Percentiles rank a stretch among this genome's conserved stretches.
Evolutionary conservation across 1,140 invertebrate species (phyloP).

Genomic region (Steinernema feltiae): DNA sequence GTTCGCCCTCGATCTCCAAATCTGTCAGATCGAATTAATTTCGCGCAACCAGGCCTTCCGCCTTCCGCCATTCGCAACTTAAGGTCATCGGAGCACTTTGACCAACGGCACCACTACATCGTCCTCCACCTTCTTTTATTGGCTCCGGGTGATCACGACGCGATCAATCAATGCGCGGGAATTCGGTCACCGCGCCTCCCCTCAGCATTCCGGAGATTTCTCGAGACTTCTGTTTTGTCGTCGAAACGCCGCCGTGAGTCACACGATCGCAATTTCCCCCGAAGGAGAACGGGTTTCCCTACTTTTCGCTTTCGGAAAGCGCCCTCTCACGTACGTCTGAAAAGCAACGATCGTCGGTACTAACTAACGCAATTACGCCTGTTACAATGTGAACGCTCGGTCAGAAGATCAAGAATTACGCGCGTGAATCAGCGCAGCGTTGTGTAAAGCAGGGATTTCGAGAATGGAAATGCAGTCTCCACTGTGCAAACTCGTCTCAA

Average conservation of each 20-base stretch:
- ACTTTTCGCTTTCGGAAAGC: background rate
- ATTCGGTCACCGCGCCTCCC: constrained; percentile 12
- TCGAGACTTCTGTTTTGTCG: background rate
- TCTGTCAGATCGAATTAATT: constrained; percentile 2
- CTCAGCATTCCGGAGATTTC: background rate
- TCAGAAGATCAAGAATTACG: too few relatives aligned
- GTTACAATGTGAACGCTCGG: too few relatives aligned
- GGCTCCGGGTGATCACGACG: background rate
- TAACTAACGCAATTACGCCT: background rate
- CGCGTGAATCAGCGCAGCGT: too few relatives aligned
- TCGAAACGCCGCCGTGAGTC: constrained; percentile 5
- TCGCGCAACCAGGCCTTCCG: background rate
- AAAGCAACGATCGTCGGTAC: too few relatives aligned
- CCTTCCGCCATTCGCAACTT: too few relatives aligned
- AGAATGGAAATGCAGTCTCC: too few relatives aligned
- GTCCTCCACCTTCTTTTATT: too few relatives aligned
- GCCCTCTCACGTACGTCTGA: background rate
- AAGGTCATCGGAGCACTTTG: background rate
- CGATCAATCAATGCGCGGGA: background rate
- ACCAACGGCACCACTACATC: too few relatives aligned
- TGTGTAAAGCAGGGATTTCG: too few relatives aligned
- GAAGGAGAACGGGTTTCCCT: background rate
- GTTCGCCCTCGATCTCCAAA: constrained; percentile 3
- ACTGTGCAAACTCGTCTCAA: too few relatives aligned
- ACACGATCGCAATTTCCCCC: background rate